phyloP scores from a whole-genome alignment of 2,113 vertebrate genomes.

The Halcyon malimbica region DNA sequence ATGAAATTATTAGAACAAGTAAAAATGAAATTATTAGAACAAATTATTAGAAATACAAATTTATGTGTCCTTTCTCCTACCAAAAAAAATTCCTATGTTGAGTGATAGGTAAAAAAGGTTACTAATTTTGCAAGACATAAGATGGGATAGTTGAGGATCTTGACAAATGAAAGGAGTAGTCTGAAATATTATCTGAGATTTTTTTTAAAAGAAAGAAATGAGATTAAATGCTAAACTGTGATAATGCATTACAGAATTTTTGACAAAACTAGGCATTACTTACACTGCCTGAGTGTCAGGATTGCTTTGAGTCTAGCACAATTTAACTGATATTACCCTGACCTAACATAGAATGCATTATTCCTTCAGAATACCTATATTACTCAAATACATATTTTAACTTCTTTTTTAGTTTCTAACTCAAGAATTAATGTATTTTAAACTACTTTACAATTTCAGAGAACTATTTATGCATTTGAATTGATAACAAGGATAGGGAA shows the following conservation, averaged over 20 bases:
- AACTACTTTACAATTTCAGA: neutral
- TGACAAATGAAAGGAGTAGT: neutral
- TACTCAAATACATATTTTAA: neutral
- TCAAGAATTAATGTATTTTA: neutral
- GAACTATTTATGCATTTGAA: neutral
- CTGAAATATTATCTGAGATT: neutral
- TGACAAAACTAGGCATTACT: neutral
- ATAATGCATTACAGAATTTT: neutral
- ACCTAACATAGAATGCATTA: neutral
- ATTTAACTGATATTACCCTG: neutral
- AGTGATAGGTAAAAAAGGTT: neutral
- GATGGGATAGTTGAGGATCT: neutral
- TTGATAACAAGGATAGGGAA: neutral
- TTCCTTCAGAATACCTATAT: neutral
- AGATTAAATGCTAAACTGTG: neutral
- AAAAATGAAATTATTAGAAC: neutral
- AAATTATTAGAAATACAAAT: neutral
- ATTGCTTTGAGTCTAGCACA: neutral
- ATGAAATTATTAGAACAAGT: neutral
- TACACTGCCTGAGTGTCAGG: neutral
- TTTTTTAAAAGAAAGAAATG: neutral
- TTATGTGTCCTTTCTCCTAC: neutral
- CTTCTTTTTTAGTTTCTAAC: neutral
- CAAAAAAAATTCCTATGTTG: neutral
- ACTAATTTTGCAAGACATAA: neutral